These are phyloP conservation scores for Agonum fuliginosum DNA, from an alignment of 2,888 invertebrate genomes.

Conservation along the genomic window DNA sequence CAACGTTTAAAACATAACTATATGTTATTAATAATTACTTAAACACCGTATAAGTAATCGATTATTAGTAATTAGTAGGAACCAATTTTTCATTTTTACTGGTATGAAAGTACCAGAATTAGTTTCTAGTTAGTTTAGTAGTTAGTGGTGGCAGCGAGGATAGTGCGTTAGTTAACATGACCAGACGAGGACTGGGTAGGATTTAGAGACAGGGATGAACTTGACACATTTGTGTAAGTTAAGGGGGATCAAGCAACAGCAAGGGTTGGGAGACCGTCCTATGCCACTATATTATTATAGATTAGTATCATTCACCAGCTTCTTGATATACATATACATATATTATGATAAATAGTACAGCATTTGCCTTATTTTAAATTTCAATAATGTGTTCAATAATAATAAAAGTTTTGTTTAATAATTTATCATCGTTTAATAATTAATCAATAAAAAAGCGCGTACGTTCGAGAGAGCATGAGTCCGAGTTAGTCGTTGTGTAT, in stretches of 20 bases:
- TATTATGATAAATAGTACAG: constrained; percentile 72
- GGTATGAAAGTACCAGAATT: constrained; percentile 68
- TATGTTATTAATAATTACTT: constrained; percentile 73
- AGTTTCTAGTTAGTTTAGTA: constrained; percentile 56
- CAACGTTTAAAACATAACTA: constrained; percentile 73
- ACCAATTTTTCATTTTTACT: constrained; percentile 72
- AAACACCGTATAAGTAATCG: constrained; percentile 71
- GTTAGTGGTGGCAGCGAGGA: constrained; percentile 56
- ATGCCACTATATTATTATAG: constrained; percentile 52
- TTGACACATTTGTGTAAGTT: not conserved
- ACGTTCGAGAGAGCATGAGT: constrained; percentile 64
- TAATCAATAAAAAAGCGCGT: constrained; percentile 73
- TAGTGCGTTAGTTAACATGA: constrained; percentile 40
- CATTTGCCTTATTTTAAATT: constrained; percentile 71
- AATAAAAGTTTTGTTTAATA: constrained; percentile 71
- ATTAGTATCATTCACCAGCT: constrained; percentile 67
- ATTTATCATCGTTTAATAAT: constrained; percentile 68
- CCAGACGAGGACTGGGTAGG: constrained; percentile 25
- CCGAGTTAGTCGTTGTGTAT: constrained; percentile 3
- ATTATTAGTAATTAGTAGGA: constrained; percentile 74
- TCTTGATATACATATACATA: constrained; percentile 73
- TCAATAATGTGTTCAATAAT: constrained; percentile 72
- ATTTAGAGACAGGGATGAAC: constrained; percentile 14
- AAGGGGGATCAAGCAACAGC: not conserved
- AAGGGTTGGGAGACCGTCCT: constrained; percentile 30